Evolutionary conservation across 2,113 vertebrate genomes (phyloP).

Genomic region (Girardinichthys multiradiatus): DNA sequence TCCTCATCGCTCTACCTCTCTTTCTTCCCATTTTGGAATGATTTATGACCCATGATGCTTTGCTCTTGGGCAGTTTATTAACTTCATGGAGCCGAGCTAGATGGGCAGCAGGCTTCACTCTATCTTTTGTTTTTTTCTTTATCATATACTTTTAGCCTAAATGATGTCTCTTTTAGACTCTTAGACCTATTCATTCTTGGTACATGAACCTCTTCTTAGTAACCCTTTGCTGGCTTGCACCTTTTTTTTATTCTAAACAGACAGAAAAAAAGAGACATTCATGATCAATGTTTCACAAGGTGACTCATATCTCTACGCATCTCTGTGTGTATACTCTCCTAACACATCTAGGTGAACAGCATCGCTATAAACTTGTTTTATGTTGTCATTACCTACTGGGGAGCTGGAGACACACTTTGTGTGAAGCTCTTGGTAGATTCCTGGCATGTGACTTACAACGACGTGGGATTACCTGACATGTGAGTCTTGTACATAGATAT

Average conservation of each 20-base stretch:
- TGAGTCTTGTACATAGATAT: conserved; percentile 10
- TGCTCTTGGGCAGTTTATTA: conserved; percentile 72
- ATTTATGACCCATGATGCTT: conserved; percentile 71
- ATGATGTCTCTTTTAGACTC: background rate
- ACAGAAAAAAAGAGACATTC: conserved; percentile 13
- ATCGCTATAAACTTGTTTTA: conserved; percentile 75
- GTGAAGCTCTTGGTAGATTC: conserved; percentile 25
- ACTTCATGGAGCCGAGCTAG: conserved; percentile 51
- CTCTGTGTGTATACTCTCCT: conserved; percentile 3
- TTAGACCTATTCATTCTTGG: background rate
- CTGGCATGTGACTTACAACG: conserved; percentile 62
- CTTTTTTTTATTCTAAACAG: conserved; percentile 1
- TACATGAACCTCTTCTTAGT: background rate
- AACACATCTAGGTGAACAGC: conserved; percentile 53
- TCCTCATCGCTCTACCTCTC: conserved; percentile 24
- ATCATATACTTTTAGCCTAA: conserved; percentile 21
- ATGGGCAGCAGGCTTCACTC: conserved; percentile 30
- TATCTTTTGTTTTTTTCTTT: conserved; percentile 9
- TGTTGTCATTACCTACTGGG: conserved; percentile 78
- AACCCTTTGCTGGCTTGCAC: background rate
- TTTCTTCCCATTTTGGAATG: conserved; percentile 58
- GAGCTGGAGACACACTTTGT: conserved; percentile 48
- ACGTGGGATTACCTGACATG: conserved; percentile 31
- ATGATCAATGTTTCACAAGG: conserved; percentile 40
- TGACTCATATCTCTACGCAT: conserved; percentile 18